Evolutionary conservation across 2,888 invertebrate species (phyloP), one percentile per base, ranked within the genome.

Genomic region (Eledone cirrhosa): DNA sequence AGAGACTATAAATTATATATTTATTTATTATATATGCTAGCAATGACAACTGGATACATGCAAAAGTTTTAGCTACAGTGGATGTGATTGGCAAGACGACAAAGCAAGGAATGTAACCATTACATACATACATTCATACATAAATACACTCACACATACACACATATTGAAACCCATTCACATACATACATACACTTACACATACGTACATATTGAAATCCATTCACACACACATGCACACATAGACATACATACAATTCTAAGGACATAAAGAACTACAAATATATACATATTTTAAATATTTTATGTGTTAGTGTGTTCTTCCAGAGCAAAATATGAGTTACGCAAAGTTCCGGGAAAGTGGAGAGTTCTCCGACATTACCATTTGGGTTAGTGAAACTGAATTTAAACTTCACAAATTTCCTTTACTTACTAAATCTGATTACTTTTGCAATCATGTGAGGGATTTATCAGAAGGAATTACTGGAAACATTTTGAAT

Each of bases 301-400:
- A 65, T 65, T 22, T n/a, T 8, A n/a, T 13, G 24, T 11, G 65
- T 63, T 13, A n/a, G 41, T 41, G 8, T 41, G 8, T 41, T 41
- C 41, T 8, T 41, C 41, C 41, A 8, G 27, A 29, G n/a, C n/a
- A 16, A 63, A 82, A 48, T 24, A 87, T 87, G 87, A 87, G 87
- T 85, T 88, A 87, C 81, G 86, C 87, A 13, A 87, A 86, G 80
- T 88, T 88, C 80, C 86, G 88, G 13, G 84, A 85, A 67, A 85
- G 84, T 8, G 90, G 90, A 11, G 90, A 90, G 78, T 84, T 90
- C 48, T 90, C 90, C 7, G 90, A 90, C 80, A 87, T 90, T n/a
- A 85, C 85, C 8, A 88, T 90, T 1, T 80, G 83, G 0, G 87
- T 90, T 3, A 87, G 86, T 47, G 87, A 83, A 41, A 81, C 83